A percentile compares a stretch with the other conserved stretches of the same genome.
These are phyloP conservation scores for Caenorhabditis plicata DNA, from an alignment of 2,888 invertebrate genomes.

Conservation along the genomic window DNA sequence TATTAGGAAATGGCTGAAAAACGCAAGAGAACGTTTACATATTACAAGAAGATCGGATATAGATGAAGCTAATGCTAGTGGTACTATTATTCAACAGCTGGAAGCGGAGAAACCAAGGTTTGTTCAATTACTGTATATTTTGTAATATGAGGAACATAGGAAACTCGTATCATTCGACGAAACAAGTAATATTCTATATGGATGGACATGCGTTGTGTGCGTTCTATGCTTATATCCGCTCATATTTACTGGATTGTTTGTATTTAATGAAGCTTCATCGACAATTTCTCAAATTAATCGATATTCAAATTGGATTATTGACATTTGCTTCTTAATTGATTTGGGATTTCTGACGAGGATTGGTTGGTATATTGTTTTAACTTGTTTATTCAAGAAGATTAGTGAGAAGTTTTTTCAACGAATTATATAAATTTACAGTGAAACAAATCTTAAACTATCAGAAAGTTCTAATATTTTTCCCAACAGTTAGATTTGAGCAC, in stretches of 20 bases:
- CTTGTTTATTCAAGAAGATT: no score
- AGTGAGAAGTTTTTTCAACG: no score
- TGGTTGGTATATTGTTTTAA: conserved; percentile 21
- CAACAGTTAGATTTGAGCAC: no score
- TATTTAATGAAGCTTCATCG: conserved; percentile 89
- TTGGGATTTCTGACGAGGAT: conserved; percentile 48
- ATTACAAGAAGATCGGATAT: conserved; percentile 17
- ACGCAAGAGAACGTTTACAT: conserved; percentile 10
- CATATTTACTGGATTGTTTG: conserved; percentile 82
- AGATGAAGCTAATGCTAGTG: conserved; percentile 14
- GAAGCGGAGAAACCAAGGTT: conserved; percentile 2
- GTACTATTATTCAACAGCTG: conserved; percentile 6
- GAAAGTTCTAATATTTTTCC: no score
- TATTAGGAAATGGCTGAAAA: conserved; percentile 19
- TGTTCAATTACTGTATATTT: background rate
- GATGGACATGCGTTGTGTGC: conserved; percentile 79
- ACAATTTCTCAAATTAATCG: conserved; percentile 13
- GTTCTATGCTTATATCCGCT: conserved; percentile 86
- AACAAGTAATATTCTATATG: conserved; percentile 43
- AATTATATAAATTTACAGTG: no score
- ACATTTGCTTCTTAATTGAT: conserved; percentile 57
- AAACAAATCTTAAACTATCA: no score
- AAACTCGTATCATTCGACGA: conserved; percentile 51
- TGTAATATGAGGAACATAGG: background rate
- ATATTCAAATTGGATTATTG: conserved; percentile 46